Evolutionary conservation across 2,113 vertebrate species (phyloP), one percentile per base, ranked within the genome.

Genomic region (Alethe castanea): DNA sequence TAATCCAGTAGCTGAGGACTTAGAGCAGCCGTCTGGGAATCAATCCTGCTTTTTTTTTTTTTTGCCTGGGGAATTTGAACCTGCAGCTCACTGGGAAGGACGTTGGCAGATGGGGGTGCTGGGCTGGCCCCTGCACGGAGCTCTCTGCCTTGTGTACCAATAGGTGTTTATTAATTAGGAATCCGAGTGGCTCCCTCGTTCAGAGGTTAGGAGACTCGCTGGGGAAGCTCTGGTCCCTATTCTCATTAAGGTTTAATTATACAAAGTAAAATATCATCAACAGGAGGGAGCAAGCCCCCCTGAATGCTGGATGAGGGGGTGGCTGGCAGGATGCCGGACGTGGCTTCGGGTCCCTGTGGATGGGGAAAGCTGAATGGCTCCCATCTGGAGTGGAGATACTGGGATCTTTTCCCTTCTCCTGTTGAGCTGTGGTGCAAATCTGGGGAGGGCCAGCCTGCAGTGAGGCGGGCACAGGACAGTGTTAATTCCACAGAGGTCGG

Each of bases 171-270:
- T 90, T 94, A 90, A 96, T 95, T 94, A 96, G 92, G 86, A 96
- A 92, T 83, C 74, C 1, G 3, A 92, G 90, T 73, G 94, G 88
- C 82, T 97, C 88, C 79, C 83, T 90, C 20, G 3, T 64, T 93
- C 88, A 70, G 96, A 72, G 96, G 92, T 96, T 94, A 74, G 72
- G 71, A 62, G 92, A 1, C 86, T 95, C 91, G 0, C 94, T 66
- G 24, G 95, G 96, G 96, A 97, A 40, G 82, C 76, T 71, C 82
- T 5, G 52, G 67, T 94, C 95, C 95, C 91, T 62, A 35, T 93
- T 93, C 96, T 97, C 94, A 95, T 97, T 94, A 97, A 90, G 86
- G 62, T 95, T 96, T 96, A 96, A 97, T 96, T 97, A 95, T 73
- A 94, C 54, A 65, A 94, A 95, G 74, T 92, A 35, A 97, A 96